Conservation (phyloP, 2,888 invertebrate species). For the Hedychridium roseum region DNA sequence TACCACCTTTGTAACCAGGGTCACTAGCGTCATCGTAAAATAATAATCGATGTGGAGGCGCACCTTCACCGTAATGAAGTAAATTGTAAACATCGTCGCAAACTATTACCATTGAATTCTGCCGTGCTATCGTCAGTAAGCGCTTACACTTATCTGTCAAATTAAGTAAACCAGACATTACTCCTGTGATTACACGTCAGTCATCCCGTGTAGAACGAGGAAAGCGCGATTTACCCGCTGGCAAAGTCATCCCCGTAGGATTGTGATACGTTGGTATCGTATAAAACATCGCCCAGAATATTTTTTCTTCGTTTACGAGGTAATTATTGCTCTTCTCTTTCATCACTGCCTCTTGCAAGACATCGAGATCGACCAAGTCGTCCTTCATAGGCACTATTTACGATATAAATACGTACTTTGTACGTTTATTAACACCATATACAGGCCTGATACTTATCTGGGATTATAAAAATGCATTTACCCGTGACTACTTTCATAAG, state of each 20-base stretch:
- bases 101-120: conserved; percentile 64
- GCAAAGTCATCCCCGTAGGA: conserved; percentile 68
- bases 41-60: conserved; percentile 66
- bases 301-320: conserved; percentile 53
- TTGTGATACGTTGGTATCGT: conserved; percentile 70
- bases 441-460: neutral
- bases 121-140: conserved; percentile 63
- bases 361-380: conserved; percentile 66
- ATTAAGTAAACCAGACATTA: too few species aligned
- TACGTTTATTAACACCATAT: too few species aligned
- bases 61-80: conserved; percentile 63
- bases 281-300: conserved; percentile 69
- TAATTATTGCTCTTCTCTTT: conserved; percentile 53
- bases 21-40: conserved; percentile 65
- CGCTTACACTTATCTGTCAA: conserved; percentile 59
- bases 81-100: conserved; percentile 75
- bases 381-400: conserved; percentile 66
- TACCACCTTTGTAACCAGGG: conserved; percentile 63
- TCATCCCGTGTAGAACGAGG: too few species aligned
- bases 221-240: conserved; percentile 62
- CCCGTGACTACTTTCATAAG: conserved; percentile 66
- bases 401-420: neutral
- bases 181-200: too few species aligned
- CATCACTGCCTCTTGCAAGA: conserved; percentile 62
- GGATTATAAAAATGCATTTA: conserved; percentile 29